Conservation (phyloP, 2,888 invertebrate genomes). For the Drosophila mettleri region DNA sequence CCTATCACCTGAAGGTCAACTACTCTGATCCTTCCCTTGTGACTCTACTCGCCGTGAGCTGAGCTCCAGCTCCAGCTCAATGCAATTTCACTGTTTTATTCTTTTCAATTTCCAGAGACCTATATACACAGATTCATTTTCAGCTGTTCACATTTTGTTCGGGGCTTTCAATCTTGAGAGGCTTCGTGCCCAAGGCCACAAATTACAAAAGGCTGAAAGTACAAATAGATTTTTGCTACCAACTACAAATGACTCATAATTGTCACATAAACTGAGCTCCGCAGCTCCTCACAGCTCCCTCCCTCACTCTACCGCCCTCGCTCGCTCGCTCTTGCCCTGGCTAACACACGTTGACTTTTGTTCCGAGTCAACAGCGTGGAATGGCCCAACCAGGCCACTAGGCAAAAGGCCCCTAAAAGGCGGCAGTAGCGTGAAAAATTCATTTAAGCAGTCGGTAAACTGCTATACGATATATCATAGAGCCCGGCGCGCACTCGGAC, state of each 20-base stretch:
- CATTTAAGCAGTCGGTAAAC: constrained; percentile 80
- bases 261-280: constrained; percentile 60
- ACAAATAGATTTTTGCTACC: constrained; percentile 45
- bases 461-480: constrained; percentile 71
- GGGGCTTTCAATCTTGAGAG: not conserved
- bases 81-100: too few species aligned
- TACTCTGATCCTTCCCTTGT: too few species aligned
- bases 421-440: constrained; percentile 68
- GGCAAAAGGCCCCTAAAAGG: constrained; percentile 12
- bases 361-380: constrained; percentile 74
- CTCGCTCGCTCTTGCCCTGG: not conserved
- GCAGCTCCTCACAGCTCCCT: not conserved
- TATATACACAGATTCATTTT: not conserved
- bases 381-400: constrained; percentile 40
- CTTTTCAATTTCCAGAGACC: not conserved
- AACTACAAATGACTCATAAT: constrained; percentile 69
- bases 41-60: too few species aligned
- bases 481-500: not conserved
- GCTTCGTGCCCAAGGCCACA: constrained; percentile 1
- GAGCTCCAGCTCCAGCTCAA: too few species aligned
- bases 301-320: not conserved
- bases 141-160: not conserved
- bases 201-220: constrained; percentile 17
- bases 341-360: constrained; percentile 65
- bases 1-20: too few species aligned